Conservation (phyloP, 64 coral and sea anemone genomes). For the Hydrozoanthus tunicans region DNA sequence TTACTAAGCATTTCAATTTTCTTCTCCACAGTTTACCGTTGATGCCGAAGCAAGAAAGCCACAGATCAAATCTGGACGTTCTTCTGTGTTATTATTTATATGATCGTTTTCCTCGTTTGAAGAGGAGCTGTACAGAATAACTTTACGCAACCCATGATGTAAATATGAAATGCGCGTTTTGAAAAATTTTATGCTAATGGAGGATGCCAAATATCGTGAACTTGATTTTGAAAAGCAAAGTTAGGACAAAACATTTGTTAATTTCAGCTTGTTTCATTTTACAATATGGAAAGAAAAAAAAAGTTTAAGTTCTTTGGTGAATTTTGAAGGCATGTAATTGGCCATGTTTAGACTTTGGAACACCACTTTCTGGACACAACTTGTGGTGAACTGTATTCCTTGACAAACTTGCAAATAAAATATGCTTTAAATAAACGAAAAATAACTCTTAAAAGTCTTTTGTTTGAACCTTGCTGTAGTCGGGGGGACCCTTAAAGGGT, state of each 20-base stretch:
- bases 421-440: no score
- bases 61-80: constrained; percentile 52
- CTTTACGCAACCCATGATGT: constrained; percentile 23
- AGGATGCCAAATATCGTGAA: constrained; percentile 22
- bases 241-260: background rate
- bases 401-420: no score
- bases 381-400: no score
- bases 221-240: constrained; percentile 28
- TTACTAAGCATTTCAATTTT: background rate
- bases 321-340: background rate
- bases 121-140: constrained; percentile 43
- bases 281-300: background rate
- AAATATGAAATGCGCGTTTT: constrained; percentile 43
- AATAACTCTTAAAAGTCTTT: no score
- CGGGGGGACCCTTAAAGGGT: no score
- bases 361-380: background rate
- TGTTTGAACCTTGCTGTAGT: no score
- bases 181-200: constrained; percentile 13
- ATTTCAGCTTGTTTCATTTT: background rate
- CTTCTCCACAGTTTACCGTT: constrained; percentile 12
- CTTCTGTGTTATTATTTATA: constrained; percentile 38
- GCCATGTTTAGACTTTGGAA: background rate
- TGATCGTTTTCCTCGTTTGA: background rate
- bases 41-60: constrained; percentile 2
- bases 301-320: background rate